These are phyloP conservation scores for Phylloscopus whistleri DNA, from an alignment of 2,113 vertebrate genomes.

Conservation along the genomic window DNA sequence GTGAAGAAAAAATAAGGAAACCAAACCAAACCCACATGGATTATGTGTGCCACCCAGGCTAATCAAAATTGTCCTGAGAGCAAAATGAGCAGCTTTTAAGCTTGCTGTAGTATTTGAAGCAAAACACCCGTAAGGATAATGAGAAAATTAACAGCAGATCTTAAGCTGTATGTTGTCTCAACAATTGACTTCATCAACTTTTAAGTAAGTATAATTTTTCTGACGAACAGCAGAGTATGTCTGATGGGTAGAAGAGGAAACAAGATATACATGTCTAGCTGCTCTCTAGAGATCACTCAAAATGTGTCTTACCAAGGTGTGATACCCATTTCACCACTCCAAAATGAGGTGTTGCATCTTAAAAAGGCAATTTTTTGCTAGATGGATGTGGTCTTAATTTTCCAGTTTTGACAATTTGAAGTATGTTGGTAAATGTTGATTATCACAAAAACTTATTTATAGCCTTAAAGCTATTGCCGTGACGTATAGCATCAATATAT, in stretches of 20 bases:
- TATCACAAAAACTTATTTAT: neutral
- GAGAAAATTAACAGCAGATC: neutral
- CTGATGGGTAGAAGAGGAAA: neutral
- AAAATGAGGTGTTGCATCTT: neutral
- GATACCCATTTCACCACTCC: neutral
- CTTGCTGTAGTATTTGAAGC: neutral
- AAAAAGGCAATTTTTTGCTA: neutral
- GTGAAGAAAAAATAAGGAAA: neutral
- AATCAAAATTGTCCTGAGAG: neutral
- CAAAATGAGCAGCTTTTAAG: neutral
- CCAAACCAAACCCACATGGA: accelerated
- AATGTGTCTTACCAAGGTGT: neutral
- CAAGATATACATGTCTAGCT: accelerated
- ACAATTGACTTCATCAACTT: neutral
- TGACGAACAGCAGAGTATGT: neutral
- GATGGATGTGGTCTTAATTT: neutral
- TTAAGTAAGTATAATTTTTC: neutral
- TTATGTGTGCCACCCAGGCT: neutral
- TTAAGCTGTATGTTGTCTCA: neutral
- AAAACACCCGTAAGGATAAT: neutral
- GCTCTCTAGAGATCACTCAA: neutral
- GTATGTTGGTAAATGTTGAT: neutral
- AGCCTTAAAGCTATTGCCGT: neutral
- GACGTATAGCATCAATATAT: neutral
- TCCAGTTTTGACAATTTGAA: neutral